Base-by-base conservation (phyloP, 1,140 invertebrate genomes). In the Adelges cooleyi region DNA sequence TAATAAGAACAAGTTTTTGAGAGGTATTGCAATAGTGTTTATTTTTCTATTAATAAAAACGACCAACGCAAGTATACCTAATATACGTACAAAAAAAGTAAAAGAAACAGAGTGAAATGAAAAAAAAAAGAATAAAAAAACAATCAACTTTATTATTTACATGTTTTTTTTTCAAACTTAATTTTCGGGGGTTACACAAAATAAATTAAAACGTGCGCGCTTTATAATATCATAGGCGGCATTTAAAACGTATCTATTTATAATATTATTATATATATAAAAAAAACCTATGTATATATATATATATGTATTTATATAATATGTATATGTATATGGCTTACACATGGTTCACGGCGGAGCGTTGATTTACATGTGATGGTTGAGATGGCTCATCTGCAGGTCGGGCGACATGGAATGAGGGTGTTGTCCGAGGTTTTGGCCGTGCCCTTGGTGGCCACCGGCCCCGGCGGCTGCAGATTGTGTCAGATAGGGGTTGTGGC, bases 401-500 rank as follows among this genome's bases (percentile, higher is more conserved):
- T 52, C 50, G 17, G 65, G 49, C 25, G 65, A 44, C 51, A 67
- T 46, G 52, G 53, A 49, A 25, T 54, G 46, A n/a, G 51, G 46
- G 23, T 56, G 46, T 38, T 54, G 29, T 6, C 33, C 29, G 40
- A 38, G 52, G 42, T 59, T 46, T 53, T 62, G 56, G 40, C 25
- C 22, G 42, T 62, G 56, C 25, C 5, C 29, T 33, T 33, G 29
- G 29, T 33, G 29, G 29, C 29, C 22, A 27, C 38, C 40, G 42
- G 17, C 44, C 42, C 1, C 38, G 38, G 25, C 44, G 56, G 1
- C 23, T 42, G 18, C 38, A 38, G 29, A 33, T 33, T 33, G 29
- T 33, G 29, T 6, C 29, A 33, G 29, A 11, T 33, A 33, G 5
- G 23, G 40, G 56, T 33, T 62, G 56, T n/a, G 56, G n/a, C 44